Base-by-base conservation (phyloP, 2,113 vertebrate genomes). In the Taxidea taxus region DNA sequence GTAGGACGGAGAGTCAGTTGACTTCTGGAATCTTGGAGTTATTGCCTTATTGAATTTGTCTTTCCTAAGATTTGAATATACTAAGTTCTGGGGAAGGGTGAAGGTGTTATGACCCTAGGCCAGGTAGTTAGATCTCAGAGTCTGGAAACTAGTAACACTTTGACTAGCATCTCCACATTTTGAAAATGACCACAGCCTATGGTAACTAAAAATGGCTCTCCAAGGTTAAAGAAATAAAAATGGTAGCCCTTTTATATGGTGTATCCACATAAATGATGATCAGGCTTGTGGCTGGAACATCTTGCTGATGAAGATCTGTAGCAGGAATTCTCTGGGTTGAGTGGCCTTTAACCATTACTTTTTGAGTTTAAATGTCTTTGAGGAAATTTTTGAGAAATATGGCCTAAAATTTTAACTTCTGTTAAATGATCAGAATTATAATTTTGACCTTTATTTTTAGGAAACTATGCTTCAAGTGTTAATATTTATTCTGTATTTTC, bases 401-500 rank as follows among this genome's bases (percentile, higher is more conserved):
- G 39, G 2, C 34, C 39, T 80, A 97, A 39, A 94, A 72, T 72
- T 72, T 29, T 70, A 88, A 7, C 2, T 80, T 9, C 25, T 92
- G 3, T 15, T 44, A 75, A 93, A 20, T 11, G 83, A 49, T 44
- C 68, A 58, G 81, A 83, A 92, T 82, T 12, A 68, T 78, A 21
- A 81, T 54, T 12, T 83, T 78, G 11, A 27, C 39, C 1, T 77
- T 51, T 51, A 18, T 83, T n/a, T 96, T 95, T 60, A 16, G 21
- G 84, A 34, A 64, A 58, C 23, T 78, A 42, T n/a, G 37, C 8
- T 87, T 44, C 0, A 88, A 87, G 66, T 66, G 1, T 7, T 88
- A 37, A 93, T 54, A 49, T 85, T 82, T 95, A 29, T 75, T 98
- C 88, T 98, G 31, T 98, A 94, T 98, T 99, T 99, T 95, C 98